These are phyloP conservation scores for Orycteropus afer DNA, from an alignment of 2,113 vertebrate genomes.

Conservation along the genomic window DNA sequence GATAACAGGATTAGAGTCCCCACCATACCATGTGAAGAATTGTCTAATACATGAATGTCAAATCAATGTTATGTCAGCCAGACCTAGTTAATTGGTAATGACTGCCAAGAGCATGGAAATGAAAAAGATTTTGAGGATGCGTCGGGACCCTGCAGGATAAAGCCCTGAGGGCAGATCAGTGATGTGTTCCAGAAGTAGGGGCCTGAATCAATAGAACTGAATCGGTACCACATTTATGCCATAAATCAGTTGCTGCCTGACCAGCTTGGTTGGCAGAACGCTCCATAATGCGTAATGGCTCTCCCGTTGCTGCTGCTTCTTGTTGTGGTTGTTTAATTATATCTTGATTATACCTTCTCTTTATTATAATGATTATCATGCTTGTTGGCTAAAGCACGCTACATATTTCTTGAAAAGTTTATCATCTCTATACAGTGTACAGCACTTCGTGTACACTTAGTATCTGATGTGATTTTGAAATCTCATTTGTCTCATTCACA, in stretches of 20 bases:
- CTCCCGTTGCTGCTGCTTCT: neutral
- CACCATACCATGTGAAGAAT: neutral
- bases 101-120: constrained; percentile 30
- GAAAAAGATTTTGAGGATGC: constrained; percentile 7
- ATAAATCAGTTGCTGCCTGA: neutral
- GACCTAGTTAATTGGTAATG: constrained; percentile 28
- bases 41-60: constrained; percentile 22
- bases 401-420: neutral
- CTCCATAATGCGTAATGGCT: neutral
- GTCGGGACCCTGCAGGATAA: neutral
- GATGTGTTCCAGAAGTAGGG: neutral
- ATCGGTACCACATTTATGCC: neutral
- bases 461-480: constrained; percentile 24
- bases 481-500: neutral
- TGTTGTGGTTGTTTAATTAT: constrained; percentile 12
- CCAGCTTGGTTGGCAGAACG: neutral
- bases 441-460: neutral
- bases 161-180: neutral
- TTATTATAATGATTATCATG: neutral
- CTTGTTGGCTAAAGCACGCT: neutral
- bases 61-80: constrained; percentile 41
- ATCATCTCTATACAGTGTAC: neutral
- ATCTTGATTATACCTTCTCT: constrained; percentile 11
- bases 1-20: neutral
- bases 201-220: neutral